phyloP scores from a whole-genome alignment of 1,140 invertebrate genomes.

The Pristionchus pacificus region DNA sequence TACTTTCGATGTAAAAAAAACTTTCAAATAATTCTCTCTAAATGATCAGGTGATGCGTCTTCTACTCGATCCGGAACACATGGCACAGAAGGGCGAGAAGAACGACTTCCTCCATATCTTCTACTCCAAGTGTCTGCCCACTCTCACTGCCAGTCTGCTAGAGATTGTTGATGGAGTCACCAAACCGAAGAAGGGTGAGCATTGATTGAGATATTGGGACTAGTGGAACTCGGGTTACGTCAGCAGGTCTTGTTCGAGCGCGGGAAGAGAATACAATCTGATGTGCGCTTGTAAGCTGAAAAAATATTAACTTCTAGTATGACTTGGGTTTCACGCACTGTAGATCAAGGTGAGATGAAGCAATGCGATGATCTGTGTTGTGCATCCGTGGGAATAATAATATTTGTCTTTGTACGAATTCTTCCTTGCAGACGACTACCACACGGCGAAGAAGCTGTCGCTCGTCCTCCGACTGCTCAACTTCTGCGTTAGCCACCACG shows the following conservation, averaged over 20 bases:
- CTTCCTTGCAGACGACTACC: slow-evolving; percentile 83
- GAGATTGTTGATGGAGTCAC: slow-evolving; percentile 42
- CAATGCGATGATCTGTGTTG: too few species aligned
- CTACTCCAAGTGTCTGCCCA: slow-evolving; percentile 93
- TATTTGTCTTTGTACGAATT: too few species aligned
- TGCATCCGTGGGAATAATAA: too few species aligned
- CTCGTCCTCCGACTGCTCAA: slow-evolving; percentile 89
- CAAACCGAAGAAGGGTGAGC: slow-evolving; percentile 11
- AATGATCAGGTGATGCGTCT: slow-evolving; percentile 77
- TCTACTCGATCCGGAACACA: slow-evolving; percentile 95
- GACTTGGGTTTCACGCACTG: too few species aligned
- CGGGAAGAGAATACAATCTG: too few species aligned
- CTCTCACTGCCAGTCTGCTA: slow-evolving; percentile 44
- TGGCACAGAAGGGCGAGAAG: slow-evolving; percentile 91
- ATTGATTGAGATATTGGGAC: too few species aligned
- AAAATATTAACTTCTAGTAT: too few species aligned
- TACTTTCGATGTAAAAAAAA: too few species aligned
- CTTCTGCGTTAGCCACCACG: slow-evolving; percentile 99
- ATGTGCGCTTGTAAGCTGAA: too few species aligned
- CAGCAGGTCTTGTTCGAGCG: too few species aligned
- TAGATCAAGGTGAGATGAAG: too few species aligned
- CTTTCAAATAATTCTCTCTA: too few species aligned
- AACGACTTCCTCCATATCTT: slow-evolving; percentile 97
- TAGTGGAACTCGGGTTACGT: not conserved
- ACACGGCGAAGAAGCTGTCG: slow-evolving; percentile 87